These are phyloP conservation scores for Timema cristinae DNA, from an alignment of 2,888 invertebrate species.

Conservation along the genomic window DNA sequence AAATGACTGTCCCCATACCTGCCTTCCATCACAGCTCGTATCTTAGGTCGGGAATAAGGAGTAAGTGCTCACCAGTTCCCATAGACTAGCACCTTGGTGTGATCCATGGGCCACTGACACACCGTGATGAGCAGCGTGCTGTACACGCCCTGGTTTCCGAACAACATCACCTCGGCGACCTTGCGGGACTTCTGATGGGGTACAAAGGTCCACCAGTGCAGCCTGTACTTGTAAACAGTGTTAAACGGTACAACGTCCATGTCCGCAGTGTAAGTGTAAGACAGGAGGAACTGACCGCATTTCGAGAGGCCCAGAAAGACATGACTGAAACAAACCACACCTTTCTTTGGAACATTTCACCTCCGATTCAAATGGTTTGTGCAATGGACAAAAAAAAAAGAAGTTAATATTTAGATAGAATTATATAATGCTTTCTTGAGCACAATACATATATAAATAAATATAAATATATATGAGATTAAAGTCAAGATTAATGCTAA, in stretches of 20 bases:
- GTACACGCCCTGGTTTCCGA: conserved; percentile 51
- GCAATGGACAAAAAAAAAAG: neutral
- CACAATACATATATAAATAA: neutral
- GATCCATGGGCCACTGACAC: conserved; percentile 67
- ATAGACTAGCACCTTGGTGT: conserved; percentile 61
- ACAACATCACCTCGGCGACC: conserved; percentile 57
- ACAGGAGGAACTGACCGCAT: conserved; percentile 87
- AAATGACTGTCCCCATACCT: no score
- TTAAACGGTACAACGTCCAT: conserved; percentile 27
- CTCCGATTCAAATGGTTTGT: neutral
- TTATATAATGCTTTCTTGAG: neutral
- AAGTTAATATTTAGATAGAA: neutral
- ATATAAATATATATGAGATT: neutral
- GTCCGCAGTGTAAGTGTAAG: conserved; percentile 68
- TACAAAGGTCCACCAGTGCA: conserved; percentile 63
- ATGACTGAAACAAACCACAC: conserved; percentile 57
- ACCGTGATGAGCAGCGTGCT: conserved; percentile 58
- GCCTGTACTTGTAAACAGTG: conserved; percentile 58
- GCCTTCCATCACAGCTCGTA: no score
- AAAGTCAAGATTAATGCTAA: no score
- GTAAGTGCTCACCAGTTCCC: conserved; percentile 61
- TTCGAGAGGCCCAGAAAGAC: conserved; percentile 94
- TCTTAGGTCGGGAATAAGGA: no score
- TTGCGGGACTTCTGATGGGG: conserved; percentile 53
- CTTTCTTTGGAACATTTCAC: no score